phyloP scores from a whole-genome alignment of 2,113 vertebrate species.

The Labeo catla region DNA sequence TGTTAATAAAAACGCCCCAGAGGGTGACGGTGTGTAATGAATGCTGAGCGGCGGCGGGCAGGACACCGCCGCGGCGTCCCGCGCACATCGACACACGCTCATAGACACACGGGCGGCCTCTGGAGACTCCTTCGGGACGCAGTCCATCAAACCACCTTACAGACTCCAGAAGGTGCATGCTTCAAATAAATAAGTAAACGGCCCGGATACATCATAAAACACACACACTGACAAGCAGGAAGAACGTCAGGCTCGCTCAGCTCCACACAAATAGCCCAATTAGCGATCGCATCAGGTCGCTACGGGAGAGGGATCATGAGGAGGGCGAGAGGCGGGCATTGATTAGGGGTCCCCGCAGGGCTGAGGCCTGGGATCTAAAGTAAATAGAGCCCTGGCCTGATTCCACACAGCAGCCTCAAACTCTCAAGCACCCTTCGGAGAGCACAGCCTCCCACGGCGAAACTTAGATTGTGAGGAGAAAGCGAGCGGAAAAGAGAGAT shows the following conservation, averaged over 20 bases:
- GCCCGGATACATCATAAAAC: constrained; percentile 47
- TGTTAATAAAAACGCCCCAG: constrained; percentile 69
- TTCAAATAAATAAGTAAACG: constrained; percentile 46
- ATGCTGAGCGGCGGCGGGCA: constrained; percentile 57
- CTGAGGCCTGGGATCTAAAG: constrained; percentile 37
- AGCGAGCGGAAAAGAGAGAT: constrained; percentile 47
- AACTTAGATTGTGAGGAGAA: constrained; percentile 43
- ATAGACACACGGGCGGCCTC: not conserved
- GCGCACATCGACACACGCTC: not conserved
- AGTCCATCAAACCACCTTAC: constrained; percentile 44
- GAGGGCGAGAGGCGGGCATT: constrained; percentile 37
- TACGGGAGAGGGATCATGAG: constrained; percentile 29
- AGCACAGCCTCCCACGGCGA: constrained; percentile 41
- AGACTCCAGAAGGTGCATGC: constrained; percentile 42
- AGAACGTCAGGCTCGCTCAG: constrained; percentile 36
- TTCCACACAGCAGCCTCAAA: constrained; percentile 27
- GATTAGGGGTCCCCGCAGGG: constrained; percentile 47
- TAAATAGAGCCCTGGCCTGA: constrained; percentile 49
- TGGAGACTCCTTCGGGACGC: constrained; percentile 36
- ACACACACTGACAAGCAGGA: not conserved
- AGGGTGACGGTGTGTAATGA: constrained; percentile 61
- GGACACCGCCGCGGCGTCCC: constrained; percentile 31
- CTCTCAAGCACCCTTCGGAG: constrained; percentile 35
- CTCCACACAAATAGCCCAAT: constrained; percentile 46
- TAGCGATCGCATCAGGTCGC: constrained; percentile 50